Evolutionary conservation across 2,797 vertebrate genomes (phyloP).

Genomic region (Oophaga sylvatica): DNA sequence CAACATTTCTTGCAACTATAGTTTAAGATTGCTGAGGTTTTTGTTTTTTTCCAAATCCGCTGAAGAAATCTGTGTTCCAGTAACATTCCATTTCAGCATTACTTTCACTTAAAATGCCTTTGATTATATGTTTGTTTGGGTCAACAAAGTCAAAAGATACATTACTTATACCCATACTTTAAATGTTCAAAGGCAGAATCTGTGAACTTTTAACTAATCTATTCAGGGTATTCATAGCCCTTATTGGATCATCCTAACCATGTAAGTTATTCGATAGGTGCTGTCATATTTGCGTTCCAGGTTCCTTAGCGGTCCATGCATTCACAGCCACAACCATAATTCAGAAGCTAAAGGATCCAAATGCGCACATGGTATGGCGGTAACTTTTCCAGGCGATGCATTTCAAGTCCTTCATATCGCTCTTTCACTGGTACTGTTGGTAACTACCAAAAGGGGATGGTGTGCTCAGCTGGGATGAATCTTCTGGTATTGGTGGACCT

Average conservation of each 20-base stretch:
- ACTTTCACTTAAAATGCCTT: background rate
- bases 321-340: background rate
- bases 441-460: slow-evolving; percentile 27
- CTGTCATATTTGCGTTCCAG: background rate
- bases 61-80: background rate
- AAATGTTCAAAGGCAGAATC: background rate
- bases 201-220: background rate
- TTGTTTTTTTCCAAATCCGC: background rate
- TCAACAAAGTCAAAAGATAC: slow-evolving; percentile 1
- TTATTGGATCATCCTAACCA: too few species aligned
- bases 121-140: background rate
- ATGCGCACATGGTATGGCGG: background rate
- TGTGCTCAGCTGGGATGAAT: background rate
- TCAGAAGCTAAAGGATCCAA: slow-evolving; percentile 6
- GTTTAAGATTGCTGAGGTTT: background rate
- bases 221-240: background rate
- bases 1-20: background rate
- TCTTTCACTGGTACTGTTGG: slow-evolving; percentile 40
- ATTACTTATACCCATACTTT: background rate
- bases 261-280: background rate
- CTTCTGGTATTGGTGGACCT: slow-evolving; percentile 42
- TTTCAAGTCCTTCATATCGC: background rate
- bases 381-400: background rate
- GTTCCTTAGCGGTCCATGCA: slow-evolving; percentile 1
- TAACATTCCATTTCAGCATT: background rate